Percentiles rank a stretch among this genome's conserved stretches.
Conservation (phyloP, 2,888 invertebrate species). For the Leptinotarsa haldemani region DNA sequence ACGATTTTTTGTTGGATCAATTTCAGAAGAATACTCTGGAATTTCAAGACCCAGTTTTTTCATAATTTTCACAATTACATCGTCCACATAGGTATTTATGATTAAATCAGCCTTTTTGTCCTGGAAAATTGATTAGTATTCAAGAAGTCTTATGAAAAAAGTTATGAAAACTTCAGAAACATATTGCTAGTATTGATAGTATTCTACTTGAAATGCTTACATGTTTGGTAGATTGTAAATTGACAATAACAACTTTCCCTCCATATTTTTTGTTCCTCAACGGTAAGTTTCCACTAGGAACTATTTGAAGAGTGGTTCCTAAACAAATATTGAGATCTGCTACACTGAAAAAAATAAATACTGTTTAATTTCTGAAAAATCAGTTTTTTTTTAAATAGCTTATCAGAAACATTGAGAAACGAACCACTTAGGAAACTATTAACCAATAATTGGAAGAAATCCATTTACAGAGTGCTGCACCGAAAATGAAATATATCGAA, state of each 20-base stretch:
- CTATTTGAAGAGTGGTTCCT: constrained; percentile 97
- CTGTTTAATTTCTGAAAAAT: no score
- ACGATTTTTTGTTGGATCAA: constrained; percentile 76
- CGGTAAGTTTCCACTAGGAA: constrained; percentile 96
- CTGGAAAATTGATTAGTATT: constrained; percentile 67
- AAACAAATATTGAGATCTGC: constrained; percentile 94
- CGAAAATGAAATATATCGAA: no score
- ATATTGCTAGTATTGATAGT: neutral
- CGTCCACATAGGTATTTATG: constrained; percentile 91
- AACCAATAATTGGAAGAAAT: no score
- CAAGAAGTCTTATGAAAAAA: no score
- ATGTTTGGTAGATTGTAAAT: constrained; percentile 97
- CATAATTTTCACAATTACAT: constrained; percentile 80
- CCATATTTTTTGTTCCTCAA: constrained; percentile 85
- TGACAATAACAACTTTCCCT: constrained; percentile 92
- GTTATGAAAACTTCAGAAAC: no score
- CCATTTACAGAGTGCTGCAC: no score
- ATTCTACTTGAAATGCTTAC: constrained; percentile 68
- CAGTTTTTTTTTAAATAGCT: no score
- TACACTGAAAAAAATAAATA: constrained; percentile 72
- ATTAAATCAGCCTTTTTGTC: constrained; percentile 91
- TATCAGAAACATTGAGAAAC: no score
- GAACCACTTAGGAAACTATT: no score
- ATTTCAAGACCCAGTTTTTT: constrained; percentile 79
- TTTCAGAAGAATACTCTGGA: constrained; percentile 74